phyloP scores from a whole-genome alignment of 2,797 vertebrate genomes.

The Lepidocolaptes lacrymiger region DNA sequence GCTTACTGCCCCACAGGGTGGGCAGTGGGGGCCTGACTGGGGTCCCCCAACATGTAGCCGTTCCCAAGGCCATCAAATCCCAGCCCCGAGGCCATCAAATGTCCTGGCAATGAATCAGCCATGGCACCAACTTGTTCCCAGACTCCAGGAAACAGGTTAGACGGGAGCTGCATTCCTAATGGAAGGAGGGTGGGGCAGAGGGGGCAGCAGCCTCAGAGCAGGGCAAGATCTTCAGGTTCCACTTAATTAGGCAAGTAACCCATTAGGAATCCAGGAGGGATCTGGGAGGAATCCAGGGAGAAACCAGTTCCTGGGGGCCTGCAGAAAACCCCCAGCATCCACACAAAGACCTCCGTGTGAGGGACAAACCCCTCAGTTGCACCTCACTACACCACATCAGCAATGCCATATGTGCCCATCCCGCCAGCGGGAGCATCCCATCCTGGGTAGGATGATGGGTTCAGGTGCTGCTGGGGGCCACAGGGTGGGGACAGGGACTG shows the following conservation, averaged over 20 bases:
- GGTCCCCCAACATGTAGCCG: not conserved
- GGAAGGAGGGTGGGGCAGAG: not conserved
- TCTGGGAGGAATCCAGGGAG: not conserved
- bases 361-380: not conserved
- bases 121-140: not conserved
- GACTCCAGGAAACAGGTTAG: constrained; percentile 20
- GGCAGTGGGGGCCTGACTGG: not conserved
- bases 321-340: not conserved
- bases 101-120: not conserved
- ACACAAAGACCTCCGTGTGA: fast-evolving
- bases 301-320: not conserved
- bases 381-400: not conserved
- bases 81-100: not conserved
- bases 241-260: not conserved
- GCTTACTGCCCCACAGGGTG: not conserved
- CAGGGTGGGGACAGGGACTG: not conserved
- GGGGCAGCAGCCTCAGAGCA: not conserved
- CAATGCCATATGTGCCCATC: not conserved
- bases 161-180: constrained; percentile 9
- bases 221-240: not conserved
- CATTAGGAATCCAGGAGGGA: not conserved
- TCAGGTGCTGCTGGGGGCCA: not conserved
- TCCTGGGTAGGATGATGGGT: not conserved
- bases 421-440: not conserved
- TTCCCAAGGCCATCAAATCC: not conserved